These are phyloP conservation scores for Cosmorhoe ocellata DNA, from an alignment of 2,888 invertebrate genomes.

Conservation along the genomic window DNA sequence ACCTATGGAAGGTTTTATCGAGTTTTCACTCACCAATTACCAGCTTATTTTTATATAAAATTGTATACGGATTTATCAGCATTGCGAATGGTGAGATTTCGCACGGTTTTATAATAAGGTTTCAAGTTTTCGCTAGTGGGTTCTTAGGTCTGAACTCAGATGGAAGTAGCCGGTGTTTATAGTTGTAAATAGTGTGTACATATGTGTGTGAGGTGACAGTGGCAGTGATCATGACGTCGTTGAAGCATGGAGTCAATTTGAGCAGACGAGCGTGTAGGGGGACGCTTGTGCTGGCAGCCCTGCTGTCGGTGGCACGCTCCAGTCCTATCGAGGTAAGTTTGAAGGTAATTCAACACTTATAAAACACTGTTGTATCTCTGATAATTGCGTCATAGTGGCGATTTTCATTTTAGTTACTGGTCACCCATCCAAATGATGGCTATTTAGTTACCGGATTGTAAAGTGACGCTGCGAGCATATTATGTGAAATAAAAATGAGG, in stretches of 20 bases:
- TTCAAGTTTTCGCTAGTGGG: slow-evolving; percentile 13
- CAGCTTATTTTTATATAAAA: slow-evolving; percentile 13
- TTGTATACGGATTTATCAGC: slow-evolving; percentile 49
- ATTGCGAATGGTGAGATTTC: slow-evolving; percentile 53
- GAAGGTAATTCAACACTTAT: too few species aligned
- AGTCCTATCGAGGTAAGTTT: slow-evolving; percentile 69
- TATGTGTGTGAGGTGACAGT: slow-evolving; percentile 51
- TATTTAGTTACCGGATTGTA: too few species aligned
- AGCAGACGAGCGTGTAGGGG: slow-evolving; percentile 87
- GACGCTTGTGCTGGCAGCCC: slow-evolving; percentile 40
- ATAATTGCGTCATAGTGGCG: too few species aligned
- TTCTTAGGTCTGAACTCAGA: slow-evolving; percentile 14
- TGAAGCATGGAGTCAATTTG: slow-evolving; percentile 86
- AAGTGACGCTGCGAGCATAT: too few species aligned
- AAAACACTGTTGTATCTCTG: too few species aligned
- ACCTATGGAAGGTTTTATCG: slow-evolving; percentile 2
- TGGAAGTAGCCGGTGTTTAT: slow-evolving; percentile 10
- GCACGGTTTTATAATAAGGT: slow-evolving; percentile 8
- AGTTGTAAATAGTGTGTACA: slow-evolving; percentile 35
- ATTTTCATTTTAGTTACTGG: too few species aligned
- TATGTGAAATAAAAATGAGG: not conserved
- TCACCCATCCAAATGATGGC: too few species aligned
- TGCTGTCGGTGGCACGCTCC: slow-evolving; percentile 52
- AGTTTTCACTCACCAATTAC: slow-evolving; percentile 1
- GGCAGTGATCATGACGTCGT: slow-evolving; percentile 74